A percentile compares a stretch with the other conserved stretches of the same genome.
Evolutionary conservation across 30 jellyfish, hydroid and myxozoan genomes (phyloP).

Genomic region (Phacellophora camtschatica): DNA sequence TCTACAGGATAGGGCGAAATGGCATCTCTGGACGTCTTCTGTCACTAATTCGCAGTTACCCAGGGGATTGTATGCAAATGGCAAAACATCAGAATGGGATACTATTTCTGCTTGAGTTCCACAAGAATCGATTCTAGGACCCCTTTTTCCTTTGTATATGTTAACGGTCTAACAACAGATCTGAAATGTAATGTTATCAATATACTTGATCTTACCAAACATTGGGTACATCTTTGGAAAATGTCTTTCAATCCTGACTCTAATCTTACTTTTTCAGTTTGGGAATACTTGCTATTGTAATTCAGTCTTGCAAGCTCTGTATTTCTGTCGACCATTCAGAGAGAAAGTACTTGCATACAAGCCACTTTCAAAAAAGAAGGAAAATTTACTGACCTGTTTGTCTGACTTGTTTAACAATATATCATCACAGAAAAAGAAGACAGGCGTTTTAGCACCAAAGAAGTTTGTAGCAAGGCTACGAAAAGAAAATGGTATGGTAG

Average conservation of each 20-base stretch:
- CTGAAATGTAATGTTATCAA: too few relatives aligned
- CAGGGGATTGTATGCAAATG: background rate
- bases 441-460: constrained; percentile 97
- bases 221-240: too few relatives aligned
- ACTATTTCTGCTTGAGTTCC: too few relatives aligned
- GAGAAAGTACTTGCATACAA: constrained; percentile 90
- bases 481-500: constrained; percentile 93
- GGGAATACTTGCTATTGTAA: constrained; percentile 98
- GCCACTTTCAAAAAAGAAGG: constrained; percentile 91
- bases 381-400: constrained; percentile 88
- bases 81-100: too few relatives aligned
- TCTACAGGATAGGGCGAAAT: background rate
- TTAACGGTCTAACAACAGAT: too few relatives aligned
- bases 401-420: constrained; percentile 87
- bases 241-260: background rate
- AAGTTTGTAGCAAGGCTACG: constrained; percentile 92
- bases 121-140: too few relatives aligned
- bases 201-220: too few relatives aligned
- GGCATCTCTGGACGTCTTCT: background rate
- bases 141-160: too few relatives aligned
- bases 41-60: background rate
- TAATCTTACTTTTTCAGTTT: constrained; percentile 57
- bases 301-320: constrained; percentile 96
- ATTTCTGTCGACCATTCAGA: constrained; percentile 97
- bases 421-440: constrained; percentile 93